These are phyloP conservation scores for Andrena bicolor DNA, from an alignment of 2,888 invertebrate genomes.

Conservation along the genomic window DNA sequence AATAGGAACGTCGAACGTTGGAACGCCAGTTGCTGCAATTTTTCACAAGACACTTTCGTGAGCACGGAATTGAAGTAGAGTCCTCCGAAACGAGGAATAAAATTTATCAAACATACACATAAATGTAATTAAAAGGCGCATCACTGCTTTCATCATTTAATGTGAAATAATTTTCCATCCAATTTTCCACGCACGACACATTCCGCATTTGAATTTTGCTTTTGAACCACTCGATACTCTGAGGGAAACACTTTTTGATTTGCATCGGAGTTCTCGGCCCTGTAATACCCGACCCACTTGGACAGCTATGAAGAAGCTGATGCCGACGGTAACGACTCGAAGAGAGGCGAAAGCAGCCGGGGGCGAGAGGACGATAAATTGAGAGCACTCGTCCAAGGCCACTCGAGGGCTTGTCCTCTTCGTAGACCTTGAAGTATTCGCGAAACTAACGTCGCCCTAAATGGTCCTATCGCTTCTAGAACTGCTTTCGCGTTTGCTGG, in stretches of 20 bases:
- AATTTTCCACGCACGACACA: too few relatives aligned
- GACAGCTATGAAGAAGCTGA: slow-evolving; percentile 38
- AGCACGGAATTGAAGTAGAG: not conserved
- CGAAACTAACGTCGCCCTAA: slow-evolving; percentile 57
- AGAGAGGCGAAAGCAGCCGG: slow-evolving; percentile 18
- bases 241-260: slow-evolving; percentile 7
- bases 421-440: slow-evolving; percentile 36
- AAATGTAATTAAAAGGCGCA: too few relatives aligned
- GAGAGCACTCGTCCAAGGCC: slow-evolving; percentile 52
- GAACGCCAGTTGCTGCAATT: slow-evolving; percentile 21
- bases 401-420: slow-evolving; percentile 46
- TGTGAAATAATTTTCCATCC: too few relatives aligned
- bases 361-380: slow-evolving; percentile 48
- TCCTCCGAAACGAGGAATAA: not conserved
- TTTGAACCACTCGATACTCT: too few relatives aligned
- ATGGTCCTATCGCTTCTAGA: slow-evolving; percentile 38
- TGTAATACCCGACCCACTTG: slow-evolving; percentile 22
- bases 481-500: slow-evolving; percentile 51
- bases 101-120: too few relatives aligned
- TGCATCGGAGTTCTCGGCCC: slow-evolving; percentile 3
- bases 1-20: slow-evolving; percentile 32
- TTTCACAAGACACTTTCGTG: not conserved
- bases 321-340: slow-evolving; percentile 38
- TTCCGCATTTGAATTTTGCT: too few relatives aligned
- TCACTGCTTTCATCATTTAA: too few relatives aligned